Percentiles rank a stretch among this genome's conserved stretches.
Conservation (phyloP, 2,797 vertebrate species). For the Lagodon rhomboides region DNA sequence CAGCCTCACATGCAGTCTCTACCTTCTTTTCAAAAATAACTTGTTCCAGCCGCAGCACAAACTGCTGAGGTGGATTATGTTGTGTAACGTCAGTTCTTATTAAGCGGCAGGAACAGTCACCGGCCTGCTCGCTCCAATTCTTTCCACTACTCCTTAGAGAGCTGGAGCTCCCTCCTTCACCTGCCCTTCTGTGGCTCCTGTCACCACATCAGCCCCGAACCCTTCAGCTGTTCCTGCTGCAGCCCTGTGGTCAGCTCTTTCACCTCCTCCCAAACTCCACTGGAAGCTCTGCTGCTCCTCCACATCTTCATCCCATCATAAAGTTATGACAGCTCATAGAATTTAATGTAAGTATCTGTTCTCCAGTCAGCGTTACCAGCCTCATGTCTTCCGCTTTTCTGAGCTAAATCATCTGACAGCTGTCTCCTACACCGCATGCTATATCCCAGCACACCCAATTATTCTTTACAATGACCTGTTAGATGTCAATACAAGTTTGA, state of each 20-base stretch:
- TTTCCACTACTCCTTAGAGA: constrained; percentile 27
- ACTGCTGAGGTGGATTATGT: constrained; percentile 59
- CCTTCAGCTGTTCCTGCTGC: background rate
- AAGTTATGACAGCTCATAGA: background rate
- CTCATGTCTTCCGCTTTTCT: background rate
- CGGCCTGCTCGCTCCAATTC: constrained; percentile 15
- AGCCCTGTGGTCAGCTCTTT: constrained; percentile 8
- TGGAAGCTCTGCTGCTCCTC: background rate
- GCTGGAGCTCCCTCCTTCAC: constrained; percentile 25
- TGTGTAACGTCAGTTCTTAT: constrained; percentile 52
- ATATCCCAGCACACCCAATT: constrained; percentile 3
- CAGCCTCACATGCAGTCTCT: constrained; percentile 22
- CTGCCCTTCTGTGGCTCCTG: constrained; percentile 30
- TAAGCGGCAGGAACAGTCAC: constrained; percentile 32
- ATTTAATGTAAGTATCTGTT: background rate
- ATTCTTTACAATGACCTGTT: background rate
- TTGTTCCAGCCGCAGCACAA: constrained; percentile 31
- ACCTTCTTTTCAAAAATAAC: constrained; percentile 37
- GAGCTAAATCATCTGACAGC: constrained; percentile 7
- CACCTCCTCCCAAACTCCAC: background rate
- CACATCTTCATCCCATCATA: background rate
- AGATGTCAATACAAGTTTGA: constrained; percentile 11
- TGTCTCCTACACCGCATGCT: constrained; percentile 8
- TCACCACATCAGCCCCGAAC: constrained; percentile 13
- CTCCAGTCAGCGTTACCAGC: background rate